These are phyloP conservation scores for Lagria hirta DNA, from an alignment of 2,888 invertebrate species.

Conservation along the genomic window DNA sequence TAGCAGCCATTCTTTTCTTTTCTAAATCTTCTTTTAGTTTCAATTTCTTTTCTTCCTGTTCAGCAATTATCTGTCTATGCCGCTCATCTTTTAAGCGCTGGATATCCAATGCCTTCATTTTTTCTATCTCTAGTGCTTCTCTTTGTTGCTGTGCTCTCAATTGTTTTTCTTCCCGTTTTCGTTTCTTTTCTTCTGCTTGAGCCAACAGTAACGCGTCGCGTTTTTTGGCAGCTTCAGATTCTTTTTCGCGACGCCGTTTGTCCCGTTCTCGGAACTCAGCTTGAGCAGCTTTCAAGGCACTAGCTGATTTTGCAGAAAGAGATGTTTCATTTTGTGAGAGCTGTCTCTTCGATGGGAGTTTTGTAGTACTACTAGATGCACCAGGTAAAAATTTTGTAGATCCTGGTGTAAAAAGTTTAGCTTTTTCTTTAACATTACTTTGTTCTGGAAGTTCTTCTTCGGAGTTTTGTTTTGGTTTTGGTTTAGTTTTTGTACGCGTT, in stretches of 20 bases:
- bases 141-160: slow-evolving; percentile 53
- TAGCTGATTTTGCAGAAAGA: slow-evolving; percentile 33
- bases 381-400: slow-evolving; percentile 31
- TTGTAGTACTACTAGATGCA: slow-evolving; percentile 28
- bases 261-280: slow-evolving; percentile 42
- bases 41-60: slow-evolving; percentile 52
- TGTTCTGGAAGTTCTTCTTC: background rate
- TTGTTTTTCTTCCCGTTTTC: slow-evolving; percentile 53
- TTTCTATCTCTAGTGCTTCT: slow-evolving; percentile 57
- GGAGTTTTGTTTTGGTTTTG: slow-evolving; percentile 31
- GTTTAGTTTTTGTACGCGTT: slow-evolving; percentile 53
- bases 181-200: slow-evolving; percentile 60
- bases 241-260: slow-evolving; percentile 34
- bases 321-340: slow-evolving; percentile 13
- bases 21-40: slow-evolving; percentile 54
- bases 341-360: background rate
- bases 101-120: slow-evolving; percentile 55
- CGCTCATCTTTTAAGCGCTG: slow-evolving; percentile 53
- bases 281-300: slow-evolving; percentile 41
- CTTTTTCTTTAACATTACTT: slow-evolving; percentile 30
- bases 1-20: slow-evolving; percentile 55
- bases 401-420: slow-evolving; percentile 33
- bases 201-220: slow-evolving; percentile 63
- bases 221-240: slow-evolving; percentile 53
- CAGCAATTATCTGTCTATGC: slow-evolving; percentile 37